A percentile compares a stretch with the other conserved stretches of the same genome.
Evolutionary conservation across 2,888 invertebrate genomes (phyloP).

Genomic region (Nebria brevicollis): DNA sequence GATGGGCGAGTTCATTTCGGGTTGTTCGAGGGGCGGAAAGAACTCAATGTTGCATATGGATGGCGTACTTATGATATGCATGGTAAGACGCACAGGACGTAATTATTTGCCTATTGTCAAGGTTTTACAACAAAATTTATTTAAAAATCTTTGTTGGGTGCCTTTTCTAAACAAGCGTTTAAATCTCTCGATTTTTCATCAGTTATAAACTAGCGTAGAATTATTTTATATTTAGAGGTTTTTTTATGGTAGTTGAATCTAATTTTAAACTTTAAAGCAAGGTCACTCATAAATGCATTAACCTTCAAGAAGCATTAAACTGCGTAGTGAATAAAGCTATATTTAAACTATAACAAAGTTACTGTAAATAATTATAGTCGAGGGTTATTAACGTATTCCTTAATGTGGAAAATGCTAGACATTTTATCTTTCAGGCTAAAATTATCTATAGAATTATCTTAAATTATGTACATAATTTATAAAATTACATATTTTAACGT

Average conservation of each 20-base stretch:
- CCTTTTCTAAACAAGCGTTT: too few species aligned
- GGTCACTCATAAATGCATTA: background rate
- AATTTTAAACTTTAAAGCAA: background rate
- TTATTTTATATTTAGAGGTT: background rate
- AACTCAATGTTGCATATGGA: conserved; percentile 84
- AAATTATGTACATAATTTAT: background rate
- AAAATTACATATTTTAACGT: background rate
- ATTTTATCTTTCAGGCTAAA: background rate
- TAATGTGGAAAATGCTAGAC: background rate
- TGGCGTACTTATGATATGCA: conserved; percentile 79
- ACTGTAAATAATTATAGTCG: background rate
- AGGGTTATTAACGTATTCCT: background rate
- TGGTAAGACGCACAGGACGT: conserved; percentile 65
- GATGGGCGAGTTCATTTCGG: conserved; percentile 85
- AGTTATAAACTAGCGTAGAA: too few species aligned
- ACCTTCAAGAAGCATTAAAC: background rate
- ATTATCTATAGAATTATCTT: background rate
- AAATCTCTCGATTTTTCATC: too few species aligned
- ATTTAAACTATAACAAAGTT: background rate
- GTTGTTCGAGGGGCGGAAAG: conserved; percentile 86
- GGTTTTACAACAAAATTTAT: too few species aligned
- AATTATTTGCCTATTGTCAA: too few species aligned
- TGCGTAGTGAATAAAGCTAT: background rate
- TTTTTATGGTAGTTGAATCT: background rate
- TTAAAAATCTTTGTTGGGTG: too few species aligned